These are phyloP conservation scores for Encarsia formosa DNA, from an alignment of 2,888 invertebrate species.

Conservation along the genomic window DNA sequence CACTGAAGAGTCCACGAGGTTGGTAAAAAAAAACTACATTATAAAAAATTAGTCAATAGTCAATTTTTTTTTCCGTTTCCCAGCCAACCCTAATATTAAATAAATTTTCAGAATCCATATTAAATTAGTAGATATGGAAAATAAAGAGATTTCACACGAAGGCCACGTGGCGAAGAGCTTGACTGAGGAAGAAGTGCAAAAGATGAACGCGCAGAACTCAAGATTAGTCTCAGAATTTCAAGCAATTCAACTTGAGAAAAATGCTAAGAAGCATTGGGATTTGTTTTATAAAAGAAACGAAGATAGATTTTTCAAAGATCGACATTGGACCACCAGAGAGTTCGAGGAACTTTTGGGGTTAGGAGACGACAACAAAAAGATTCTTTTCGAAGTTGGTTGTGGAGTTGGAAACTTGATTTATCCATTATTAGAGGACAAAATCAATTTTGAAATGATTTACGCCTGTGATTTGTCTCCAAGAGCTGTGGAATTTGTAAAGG, in stretches of 20 bases:
- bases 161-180: slow-evolving; percentile 54
- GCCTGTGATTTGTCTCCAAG: slow-evolving; percentile 92
- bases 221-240: slow-evolving; percentile 68
- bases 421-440: slow-evolving; percentile 79
- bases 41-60: too few species aligned
- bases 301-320: slow-evolving; percentile 88
- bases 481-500: slow-evolving; percentile 81
- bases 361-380: slow-evolving; percentile 46
- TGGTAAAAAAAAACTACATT: too few species aligned
- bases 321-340: slow-evolving; percentile 95
- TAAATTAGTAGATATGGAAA: too few species aligned
- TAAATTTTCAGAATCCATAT: too few species aligned
- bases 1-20: too few species aligned
- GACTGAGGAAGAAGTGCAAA: slow-evolving; percentile 60
- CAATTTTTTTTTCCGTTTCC: too few species aligned
- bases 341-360: slow-evolving; percentile 76
- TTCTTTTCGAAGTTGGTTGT: slow-evolving; percentile 82
- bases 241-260: slow-evolving; percentile 71
- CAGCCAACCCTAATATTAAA: too few species aligned
- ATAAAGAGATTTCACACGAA: too few species aligned
- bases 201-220: slow-evolving; percentile 66
- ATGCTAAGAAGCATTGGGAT: slow-evolving; percentile 91
- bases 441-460: slow-evolving; percentile 59
- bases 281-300: slow-evolving; percentile 94
- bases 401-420: slow-evolving; percentile 97